Conservation (phyloP, 1,140 invertebrate species). For the Mylabris phalerata region DNA sequence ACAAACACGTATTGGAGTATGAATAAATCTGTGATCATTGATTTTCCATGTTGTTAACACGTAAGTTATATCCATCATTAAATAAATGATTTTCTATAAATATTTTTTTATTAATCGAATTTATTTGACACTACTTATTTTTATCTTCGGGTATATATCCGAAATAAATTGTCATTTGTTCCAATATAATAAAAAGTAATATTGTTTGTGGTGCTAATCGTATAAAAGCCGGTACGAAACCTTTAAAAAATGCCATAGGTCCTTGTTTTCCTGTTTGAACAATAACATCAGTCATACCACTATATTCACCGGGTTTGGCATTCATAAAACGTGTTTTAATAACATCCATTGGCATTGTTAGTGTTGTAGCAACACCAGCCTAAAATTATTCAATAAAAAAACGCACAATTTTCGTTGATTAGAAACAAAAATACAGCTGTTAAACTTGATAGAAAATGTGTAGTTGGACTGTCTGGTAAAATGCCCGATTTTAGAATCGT, state of each 20-base stretch:
- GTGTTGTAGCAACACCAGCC: slow-evolving; percentile 83
- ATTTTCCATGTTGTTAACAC: neutral
- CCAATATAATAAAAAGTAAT: slow-evolving; percentile 92
- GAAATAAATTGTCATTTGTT: slow-evolving; percentile 83
- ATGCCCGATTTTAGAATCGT: slow-evolving; percentile 63
- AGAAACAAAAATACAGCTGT: slow-evolving; percentile 57
- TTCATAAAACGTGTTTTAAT: slow-evolving; percentile 92
- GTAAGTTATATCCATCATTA: too few relatives aligned
- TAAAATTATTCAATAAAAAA: slow-evolving; percentile 4
- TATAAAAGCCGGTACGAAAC: slow-evolving; percentile 95
- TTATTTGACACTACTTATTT: too few relatives aligned
- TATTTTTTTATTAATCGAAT: too few relatives aligned
- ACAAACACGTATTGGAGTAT: neutral
- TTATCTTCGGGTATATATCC: slow-evolving; percentile 43
- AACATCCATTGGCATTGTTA: slow-evolving; percentile 95
- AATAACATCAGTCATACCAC: slow-evolving; percentile 62
- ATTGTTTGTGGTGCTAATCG: slow-evolving; percentile 96
- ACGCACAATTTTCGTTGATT: neutral
- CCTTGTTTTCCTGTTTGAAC: slow-evolving; percentile 79
- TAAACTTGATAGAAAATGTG: slow-evolving; percentile 85
- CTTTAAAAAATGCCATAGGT: slow-evolving; percentile 91
- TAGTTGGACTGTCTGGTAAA: slow-evolving; percentile 79
- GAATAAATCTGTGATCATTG: too few relatives aligned
- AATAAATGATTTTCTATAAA: too few relatives aligned
- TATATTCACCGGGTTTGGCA: slow-evolving; percentile 82